Percentiles rank a stretch among this genome's conserved stretches.
phyloP scores from a whole-genome alignment of 1,140 invertebrate species.

The Trichonephila clavipes region DNA sequence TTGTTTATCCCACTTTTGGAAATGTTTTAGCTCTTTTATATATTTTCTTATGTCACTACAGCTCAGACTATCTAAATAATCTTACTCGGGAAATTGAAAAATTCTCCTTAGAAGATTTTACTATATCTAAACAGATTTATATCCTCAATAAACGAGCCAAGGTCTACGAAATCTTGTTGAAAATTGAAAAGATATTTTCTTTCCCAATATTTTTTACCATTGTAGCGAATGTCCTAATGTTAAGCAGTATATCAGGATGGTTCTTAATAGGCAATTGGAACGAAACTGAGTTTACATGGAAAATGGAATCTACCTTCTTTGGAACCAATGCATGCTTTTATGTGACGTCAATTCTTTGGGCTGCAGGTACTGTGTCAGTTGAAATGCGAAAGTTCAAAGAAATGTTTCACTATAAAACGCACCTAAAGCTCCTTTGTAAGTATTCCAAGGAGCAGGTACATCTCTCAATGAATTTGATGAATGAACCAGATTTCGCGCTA shows the following conservation, averaged over 20 bases:
- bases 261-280: not conserved
- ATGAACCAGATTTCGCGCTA: not conserved
- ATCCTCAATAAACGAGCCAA: not conserved
- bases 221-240: not conserved
- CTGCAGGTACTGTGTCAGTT: not conserved
- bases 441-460: not conserved
- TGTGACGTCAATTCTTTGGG: not conserved
- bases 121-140: not conserved
- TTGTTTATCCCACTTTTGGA: not conserved
- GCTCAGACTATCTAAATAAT: not conserved
- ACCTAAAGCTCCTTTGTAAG: not conserved
- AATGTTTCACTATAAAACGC: not conserved
- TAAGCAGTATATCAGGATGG: too few species aligned
- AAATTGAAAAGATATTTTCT: not conserved
- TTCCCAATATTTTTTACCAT: not conserved
- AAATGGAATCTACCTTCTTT: too few species aligned
- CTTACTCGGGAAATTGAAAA: not conserved
- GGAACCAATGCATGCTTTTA: not conserved
- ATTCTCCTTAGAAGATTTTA: not conserved
- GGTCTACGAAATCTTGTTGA: not conserved
- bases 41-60: not conserved
- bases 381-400: not conserved
- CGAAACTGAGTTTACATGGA: too few species aligned
- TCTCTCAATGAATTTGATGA: not conserved
- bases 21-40: not conserved